Evolutionary conservation across 1,140 invertebrate genomes (phyloP).

Genomic region (Eriocheir sinensis): DNA sequence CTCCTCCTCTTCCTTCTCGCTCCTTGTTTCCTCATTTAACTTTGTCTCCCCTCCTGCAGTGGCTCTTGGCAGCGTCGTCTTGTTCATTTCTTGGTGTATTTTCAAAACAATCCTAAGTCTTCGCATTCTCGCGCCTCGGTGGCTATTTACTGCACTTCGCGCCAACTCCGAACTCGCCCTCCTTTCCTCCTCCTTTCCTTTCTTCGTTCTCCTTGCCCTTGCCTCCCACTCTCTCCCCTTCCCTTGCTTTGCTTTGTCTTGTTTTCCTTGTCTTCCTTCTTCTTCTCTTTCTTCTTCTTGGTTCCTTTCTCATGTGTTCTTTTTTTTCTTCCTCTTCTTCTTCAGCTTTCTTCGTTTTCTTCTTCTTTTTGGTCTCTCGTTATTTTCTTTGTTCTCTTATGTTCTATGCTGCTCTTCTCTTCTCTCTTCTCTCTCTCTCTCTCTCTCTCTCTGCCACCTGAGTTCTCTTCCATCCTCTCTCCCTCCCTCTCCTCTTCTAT

Average conservation of each 20-base stretch:
- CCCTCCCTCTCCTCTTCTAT: not conserved
- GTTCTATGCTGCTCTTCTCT: no score
- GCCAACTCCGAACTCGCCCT: not conserved
- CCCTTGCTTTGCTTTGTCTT: not conserved
- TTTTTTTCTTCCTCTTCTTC: constrained; percentile 19
- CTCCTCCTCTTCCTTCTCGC: not conserved
- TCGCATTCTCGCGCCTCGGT: not conserved
- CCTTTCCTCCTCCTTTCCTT: not conserved
- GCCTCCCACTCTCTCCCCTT: not conserved
- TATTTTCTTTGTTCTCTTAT: not conserved
- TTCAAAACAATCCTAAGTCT: not conserved
- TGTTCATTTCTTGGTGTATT: not conserved
- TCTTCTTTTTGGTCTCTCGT: not conserved
- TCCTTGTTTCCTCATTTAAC: not conserved
- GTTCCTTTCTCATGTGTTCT: constrained; percentile 4
- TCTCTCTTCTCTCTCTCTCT: not conserved
- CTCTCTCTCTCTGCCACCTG: not conserved
- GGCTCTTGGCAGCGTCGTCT: not conserved
- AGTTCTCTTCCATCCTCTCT: not conserved
- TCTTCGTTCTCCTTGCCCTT: not conserved
- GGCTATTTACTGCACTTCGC: not conserved
- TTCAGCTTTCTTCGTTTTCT: not conserved
- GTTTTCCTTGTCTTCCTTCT: not conserved
- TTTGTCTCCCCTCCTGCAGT: constrained; percentile 10
- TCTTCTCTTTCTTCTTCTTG: not conserved